Percentiles rank a stretch among this genome's conserved stretches.
phyloP scores from a whole-genome alignment of 1,140 invertebrate genomes.

The Grapholita molesta region DNA sequence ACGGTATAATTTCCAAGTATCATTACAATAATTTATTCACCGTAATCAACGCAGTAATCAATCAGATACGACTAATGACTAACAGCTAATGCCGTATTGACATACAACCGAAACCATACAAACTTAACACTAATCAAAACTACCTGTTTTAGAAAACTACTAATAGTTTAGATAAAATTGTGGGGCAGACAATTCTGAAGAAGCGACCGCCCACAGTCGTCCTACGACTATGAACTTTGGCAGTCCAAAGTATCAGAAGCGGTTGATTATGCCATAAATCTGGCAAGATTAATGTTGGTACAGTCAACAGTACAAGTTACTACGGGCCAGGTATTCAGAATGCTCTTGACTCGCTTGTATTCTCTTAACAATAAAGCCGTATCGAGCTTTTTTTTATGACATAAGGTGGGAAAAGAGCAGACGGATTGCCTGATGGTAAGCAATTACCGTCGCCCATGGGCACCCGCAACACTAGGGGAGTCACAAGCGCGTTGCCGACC shows the following conservation, averaged over 20 bases:
- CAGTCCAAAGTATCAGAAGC: slow-evolving; percentile 1
- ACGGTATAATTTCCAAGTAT: slow-evolving; percentile 4
- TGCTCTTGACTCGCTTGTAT: no score
- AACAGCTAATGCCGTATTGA: background rate
- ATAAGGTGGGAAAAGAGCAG: no score
- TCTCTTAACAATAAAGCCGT: no score
- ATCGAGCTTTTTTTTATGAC: no score
- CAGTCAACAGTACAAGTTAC: background rate
- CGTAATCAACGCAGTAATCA: slow-evolving; percentile 2
- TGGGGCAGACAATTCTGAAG: background rate
- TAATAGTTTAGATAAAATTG: background rate
- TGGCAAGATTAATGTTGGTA: background rate
- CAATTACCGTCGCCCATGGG: no score
- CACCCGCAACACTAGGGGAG: no score
- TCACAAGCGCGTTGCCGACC: no score
- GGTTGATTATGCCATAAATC: slow-evolving; percentile 4
- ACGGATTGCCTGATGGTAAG: no score
- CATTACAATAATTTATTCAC: slow-evolving; percentile 12
- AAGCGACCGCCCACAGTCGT: background rate
- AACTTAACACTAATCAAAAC: slow-evolving; percentile 10
- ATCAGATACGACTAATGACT: slow-evolving; percentile 6
- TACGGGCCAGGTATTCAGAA: no score
- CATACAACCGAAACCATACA: background rate
- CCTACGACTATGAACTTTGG: slow-evolving; percentile 10
- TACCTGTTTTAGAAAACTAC: background rate